Evolutionary conservation across 1,140 invertebrate genomes (phyloP).

Genomic region (Hypothenemus hampei): DNA sequence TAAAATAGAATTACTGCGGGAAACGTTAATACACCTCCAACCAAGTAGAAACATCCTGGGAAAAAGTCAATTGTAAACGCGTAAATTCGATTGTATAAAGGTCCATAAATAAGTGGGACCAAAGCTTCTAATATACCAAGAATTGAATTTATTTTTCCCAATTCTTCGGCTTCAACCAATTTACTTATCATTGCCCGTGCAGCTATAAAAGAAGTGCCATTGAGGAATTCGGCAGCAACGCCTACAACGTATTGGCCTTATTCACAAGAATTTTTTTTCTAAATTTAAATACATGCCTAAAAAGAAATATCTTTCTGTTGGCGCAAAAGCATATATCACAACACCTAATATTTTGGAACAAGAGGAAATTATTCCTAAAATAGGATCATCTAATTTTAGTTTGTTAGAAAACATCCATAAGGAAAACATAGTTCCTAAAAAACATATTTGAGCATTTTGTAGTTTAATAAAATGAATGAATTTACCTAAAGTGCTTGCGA

Average conservation of each 20-base stretch:
- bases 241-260: slow-evolving; percentile 52
- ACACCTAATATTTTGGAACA: slow-evolving; percentile 70
- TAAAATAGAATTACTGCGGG: slow-evolving; percentile 72
- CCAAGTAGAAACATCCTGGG: slow-evolving; percentile 74
- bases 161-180: slow-evolving; percentile 62
- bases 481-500: slow-evolving; percentile 37
- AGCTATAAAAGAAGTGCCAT: slow-evolving; percentile 72
- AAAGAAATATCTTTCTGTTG: slow-evolving; percentile 66
- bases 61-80: slow-evolving; percentile 63
- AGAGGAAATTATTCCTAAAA: slow-evolving; percentile 71
- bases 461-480: neutral
- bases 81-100: slow-evolving; percentile 71
- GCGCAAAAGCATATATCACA: slow-evolving; percentile 74
- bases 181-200: slow-evolving; percentile 75
- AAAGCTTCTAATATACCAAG: slow-evolving; percentile 74
- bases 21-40: slow-evolving; percentile 65
- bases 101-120: slow-evolving; percentile 71
- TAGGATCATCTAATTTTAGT: slow-evolving; percentile 69
- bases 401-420: slow-evolving; percentile 71
- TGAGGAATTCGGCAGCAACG: slow-evolving; percentile 67
- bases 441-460: neutral
- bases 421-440: slow-evolving; percentile 54
- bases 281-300: slow-evolving; percentile 52
- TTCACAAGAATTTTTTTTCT: neutral
- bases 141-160: slow-evolving; percentile 74